Evolutionary conservation across 2,888 invertebrate genomes (phyloP).

Genomic region (Eupeodes luniger): DNA sequence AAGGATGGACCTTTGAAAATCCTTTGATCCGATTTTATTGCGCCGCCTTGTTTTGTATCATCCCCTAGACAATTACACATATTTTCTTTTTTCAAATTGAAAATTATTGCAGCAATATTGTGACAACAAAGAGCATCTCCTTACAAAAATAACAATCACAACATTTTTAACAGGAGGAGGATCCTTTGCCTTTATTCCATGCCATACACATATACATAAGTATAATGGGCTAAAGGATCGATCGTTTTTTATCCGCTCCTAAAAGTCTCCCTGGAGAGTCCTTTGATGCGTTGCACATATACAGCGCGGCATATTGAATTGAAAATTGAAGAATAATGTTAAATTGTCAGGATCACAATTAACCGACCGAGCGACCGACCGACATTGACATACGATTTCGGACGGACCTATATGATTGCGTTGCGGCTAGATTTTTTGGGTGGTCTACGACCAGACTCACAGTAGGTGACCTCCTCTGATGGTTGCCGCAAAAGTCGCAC

Average conservation of each 20-base stretch:
- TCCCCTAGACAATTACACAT: constrained; percentile 49
- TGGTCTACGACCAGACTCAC: constrained; percentile 68
- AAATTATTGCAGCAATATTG: constrained; percentile 72
- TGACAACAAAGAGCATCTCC: constrained; percentile 68
- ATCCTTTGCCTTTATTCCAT: constrained; percentile 16
- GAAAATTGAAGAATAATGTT: constrained; percentile 17
- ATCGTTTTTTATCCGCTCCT: constrained; percentile 45
- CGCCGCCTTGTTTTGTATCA: constrained; percentile 68
- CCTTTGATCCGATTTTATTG: constrained; percentile 73
- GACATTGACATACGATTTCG: not conserved
- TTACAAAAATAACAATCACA: constrained; percentile 62
- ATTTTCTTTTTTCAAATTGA: constrained; percentile 37
- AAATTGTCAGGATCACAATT: constrained; percentile 65
- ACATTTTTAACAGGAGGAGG: constrained; percentile 61
- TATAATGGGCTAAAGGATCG: constrained; percentile 51
- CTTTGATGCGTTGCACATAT: constrained; percentile 7
- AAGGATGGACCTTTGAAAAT: not conserved
- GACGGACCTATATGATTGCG: constrained; percentile 57
- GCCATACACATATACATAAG: not conserved
- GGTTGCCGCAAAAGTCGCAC: constrained; percentile 38
- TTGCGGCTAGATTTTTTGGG: constrained; percentile 72
- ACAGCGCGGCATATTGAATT: constrained; percentile 48
- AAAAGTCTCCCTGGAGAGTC: constrained; percentile 43
- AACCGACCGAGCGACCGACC: constrained; percentile 40
- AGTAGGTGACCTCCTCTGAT: constrained; percentile 66